Conservation (phyloP, 2,113 vertebrate genomes). For the Dromaius novaehollandiae region DNA sequence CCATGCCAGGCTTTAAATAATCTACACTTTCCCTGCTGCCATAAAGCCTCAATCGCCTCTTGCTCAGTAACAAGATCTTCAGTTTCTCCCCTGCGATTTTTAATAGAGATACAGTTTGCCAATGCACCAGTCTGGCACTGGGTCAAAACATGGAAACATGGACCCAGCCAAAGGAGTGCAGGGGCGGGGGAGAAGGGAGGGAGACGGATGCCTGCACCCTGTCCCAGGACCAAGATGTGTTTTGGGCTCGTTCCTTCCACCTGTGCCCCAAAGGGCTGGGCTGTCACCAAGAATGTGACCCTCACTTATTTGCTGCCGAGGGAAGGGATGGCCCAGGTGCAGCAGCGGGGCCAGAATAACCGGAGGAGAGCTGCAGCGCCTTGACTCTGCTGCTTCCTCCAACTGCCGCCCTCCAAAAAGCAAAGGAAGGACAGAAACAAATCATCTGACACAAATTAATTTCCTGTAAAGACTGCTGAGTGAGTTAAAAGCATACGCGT, state of each 20-base stretch:
- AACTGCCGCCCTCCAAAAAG: background rate
- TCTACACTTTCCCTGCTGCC: background rate
- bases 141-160: background rate
- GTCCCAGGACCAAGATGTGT: background rate
- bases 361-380: background rate
- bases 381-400: background rate
- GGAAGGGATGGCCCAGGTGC: background rate
- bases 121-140: background rate
- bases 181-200: background rate
- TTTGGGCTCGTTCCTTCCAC: background rate
- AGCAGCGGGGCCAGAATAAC: background rate
- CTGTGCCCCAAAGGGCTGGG: background rate
- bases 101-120: background rate
- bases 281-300: background rate
- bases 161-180: background rate
- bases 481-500: background rate
- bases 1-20: background rate
- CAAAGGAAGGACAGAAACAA: background rate
- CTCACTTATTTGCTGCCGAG: background rate
- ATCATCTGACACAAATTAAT: background rate
- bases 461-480: constrained; percentile 25
- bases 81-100: background rate
- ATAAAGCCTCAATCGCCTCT: background rate
- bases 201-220: background rate
- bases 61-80: background rate